Base-by-base conservation (phyloP, 2,888 invertebrate species). In the Dorcus hopei region DNA sequence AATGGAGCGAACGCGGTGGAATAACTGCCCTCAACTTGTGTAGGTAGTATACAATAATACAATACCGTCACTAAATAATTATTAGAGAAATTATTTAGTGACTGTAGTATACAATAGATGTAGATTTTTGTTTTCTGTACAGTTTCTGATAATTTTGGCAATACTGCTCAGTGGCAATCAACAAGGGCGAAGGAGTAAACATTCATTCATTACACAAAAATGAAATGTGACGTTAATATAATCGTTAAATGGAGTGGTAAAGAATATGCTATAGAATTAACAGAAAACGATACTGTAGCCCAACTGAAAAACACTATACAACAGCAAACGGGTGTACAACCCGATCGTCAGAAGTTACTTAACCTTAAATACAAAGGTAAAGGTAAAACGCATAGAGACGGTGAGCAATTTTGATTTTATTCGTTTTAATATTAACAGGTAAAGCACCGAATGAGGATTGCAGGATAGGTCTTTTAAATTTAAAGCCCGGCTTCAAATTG, bases 341-440 rank as follows among this genome's bases (percentile, higher is more conserved):
- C 95, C n/a, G 91, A 93, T 72, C 83, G 96, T 62, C 97, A 97
- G 77, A 97, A 97, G 79, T 80, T 97, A 45, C 83, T 97, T 45
- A 97, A 97, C 79, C 84, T 97, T 52, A 96, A 95, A 81, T 85
- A 87, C 74, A 94, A 95, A 87, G 95, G 96, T 93, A 94, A 95
- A 87, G 95, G 96, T 93, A 79, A 3, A 47, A 16, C 4, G 1
- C 4, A 6, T 47, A 19, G 5, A 5, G 9, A 6, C n/a, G 5
- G 3, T 19, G 19, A n/a, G 19, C 26, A 47, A 47, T 16, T 8
- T 11, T 23, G 19, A 14, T 11, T 16, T 11, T n/a, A 8, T 16
- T 2, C 8, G 1, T 9, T 3, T 11, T 5, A 52, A 9, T 3
- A 41, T 16, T 49, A 41, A 49, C 3, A 94, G 95, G 95, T 11